Percentiles rank a stretch among this genome's conserved stretches.
These are phyloP conservation scores for Galaxias olidus DNA, from an alignment of 2,797 vertebrate species.

Conservation along the genomic window DNA sequence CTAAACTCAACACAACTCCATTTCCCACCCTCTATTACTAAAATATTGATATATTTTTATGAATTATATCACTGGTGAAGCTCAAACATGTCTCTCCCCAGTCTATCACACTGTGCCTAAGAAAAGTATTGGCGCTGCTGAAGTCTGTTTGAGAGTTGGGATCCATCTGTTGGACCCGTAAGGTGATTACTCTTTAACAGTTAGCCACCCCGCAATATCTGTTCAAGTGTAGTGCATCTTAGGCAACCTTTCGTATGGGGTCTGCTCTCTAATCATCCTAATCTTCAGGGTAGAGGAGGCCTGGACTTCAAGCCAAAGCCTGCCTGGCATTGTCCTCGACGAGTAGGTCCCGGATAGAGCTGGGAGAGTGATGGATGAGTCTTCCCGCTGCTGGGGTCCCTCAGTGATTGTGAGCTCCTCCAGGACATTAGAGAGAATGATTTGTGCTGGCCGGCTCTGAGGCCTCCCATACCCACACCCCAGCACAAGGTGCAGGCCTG, in stretches of 20 bases:
- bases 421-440: constrained; percentile 62
- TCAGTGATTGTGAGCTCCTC: constrained; percentile 49
- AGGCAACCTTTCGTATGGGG: constrained; percentile 50
- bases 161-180: constrained; percentile 60
- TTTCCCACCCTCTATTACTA: too few species aligned
- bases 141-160: constrained; percentile 48
- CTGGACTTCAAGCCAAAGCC: constrained; percentile 12
- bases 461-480: constrained; percentile 51
- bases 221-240: constrained; percentile 60
- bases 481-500: constrained; percentile 32
- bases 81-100: background rate
- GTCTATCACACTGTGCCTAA: constrained; percentile 4
- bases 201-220: constrained; percentile 50
- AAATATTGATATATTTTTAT: too few species aligned
- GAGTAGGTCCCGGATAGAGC: constrained; percentile 44
- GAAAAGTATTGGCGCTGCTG: constrained; percentile 22
- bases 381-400: constrained; percentile 42
- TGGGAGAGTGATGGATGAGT: constrained; percentile 62
- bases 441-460: constrained; percentile 52
- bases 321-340: constrained; percentile 28
- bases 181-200: constrained; percentile 68
- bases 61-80: too few species aligned
- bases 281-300: constrained; percentile 40
- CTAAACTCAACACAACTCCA: too few species aligned
- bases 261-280: constrained; percentile 46